Evolutionary conservation across 2,888 invertebrate genomes (phyloP).

Genomic region (Andrena chrysosceles): DNA sequence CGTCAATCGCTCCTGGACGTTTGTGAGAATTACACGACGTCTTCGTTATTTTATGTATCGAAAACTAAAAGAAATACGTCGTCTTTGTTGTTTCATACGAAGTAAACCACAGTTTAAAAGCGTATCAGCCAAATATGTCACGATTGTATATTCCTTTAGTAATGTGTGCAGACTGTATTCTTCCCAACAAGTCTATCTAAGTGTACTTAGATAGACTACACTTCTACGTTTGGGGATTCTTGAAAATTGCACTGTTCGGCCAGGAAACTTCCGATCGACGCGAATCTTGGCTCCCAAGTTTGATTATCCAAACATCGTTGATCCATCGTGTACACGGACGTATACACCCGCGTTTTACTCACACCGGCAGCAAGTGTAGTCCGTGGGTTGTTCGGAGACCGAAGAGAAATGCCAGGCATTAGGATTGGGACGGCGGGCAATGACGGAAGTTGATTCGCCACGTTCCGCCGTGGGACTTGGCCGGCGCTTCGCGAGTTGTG

Average conservation of each 20-base stretch:
- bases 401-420: constrained; percentile 84
- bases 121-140: too few relatives aligned
- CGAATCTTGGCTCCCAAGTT: not conserved
- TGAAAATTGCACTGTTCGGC: not conserved
- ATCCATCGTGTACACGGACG: not conserved
- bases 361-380: constrained; percentile 34
- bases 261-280: not conserved
- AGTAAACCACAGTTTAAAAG: too few relatives aligned
- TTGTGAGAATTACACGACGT: too few relatives aligned
- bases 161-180: too few relatives aligned
- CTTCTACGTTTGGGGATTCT: not conserved
- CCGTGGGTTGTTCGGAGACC: constrained; percentile 79
- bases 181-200: too few relatives aligned
- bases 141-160: too few relatives aligned
- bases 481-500: constrained; percentile 82
- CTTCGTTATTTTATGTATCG: too few relatives aligned
- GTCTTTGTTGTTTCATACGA: too few relatives aligned
- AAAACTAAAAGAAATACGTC: too few relatives aligned
- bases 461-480: constrained; percentile 80
- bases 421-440: constrained; percentile 83
- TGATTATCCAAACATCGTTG: not conserved
- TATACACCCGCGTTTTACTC: constrained; percentile 43
- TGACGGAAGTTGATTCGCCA: constrained; percentile 85
- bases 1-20: too few relatives aligned
- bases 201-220: too few relatives aligned